Percentiles rank a stretch among this genome's conserved stretches.
Conservation (phyloP, 92 coral and sea anemone genomes). For the Pocillopora grandis region DNA sequence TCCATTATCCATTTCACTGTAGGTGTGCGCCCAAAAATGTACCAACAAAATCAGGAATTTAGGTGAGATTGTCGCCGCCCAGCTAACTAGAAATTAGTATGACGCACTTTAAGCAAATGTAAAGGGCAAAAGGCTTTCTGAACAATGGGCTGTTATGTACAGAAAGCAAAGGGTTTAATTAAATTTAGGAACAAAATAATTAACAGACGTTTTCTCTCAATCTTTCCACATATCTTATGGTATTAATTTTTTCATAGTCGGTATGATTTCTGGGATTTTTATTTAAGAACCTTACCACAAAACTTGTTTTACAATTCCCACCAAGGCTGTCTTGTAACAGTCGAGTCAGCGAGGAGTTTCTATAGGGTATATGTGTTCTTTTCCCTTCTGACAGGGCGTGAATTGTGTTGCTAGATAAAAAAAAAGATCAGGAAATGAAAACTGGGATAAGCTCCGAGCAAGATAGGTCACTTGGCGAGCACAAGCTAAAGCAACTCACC, state of each 20-base stretch:
- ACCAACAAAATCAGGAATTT: no score
- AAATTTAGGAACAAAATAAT: no score
- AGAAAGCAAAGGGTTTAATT: no score
- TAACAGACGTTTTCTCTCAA: no score
- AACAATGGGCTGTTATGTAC: no score
- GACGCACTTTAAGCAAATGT: no score
- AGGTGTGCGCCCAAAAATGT: no score
- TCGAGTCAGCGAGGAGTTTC: slow-evolving; percentile 83
- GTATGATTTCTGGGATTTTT: background rate
- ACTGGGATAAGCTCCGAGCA: background rate
- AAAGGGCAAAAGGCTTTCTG: no score
- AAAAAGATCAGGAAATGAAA: background rate
- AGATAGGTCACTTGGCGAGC: background rate
- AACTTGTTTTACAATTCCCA: slow-evolving; percentile 89
- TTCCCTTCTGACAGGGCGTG: slow-evolving; percentile 90
- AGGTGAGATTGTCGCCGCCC: no score
- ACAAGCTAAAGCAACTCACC: slow-evolving; percentile 54
- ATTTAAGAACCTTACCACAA: slow-evolving; percentile 65
- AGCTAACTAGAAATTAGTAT: no score
- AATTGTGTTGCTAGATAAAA: slow-evolving; percentile 67
- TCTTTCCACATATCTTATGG: no score
- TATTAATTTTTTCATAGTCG: background rate
- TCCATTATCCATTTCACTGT: no score
- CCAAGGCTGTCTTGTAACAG: slow-evolving; percentile 92
- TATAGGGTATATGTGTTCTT: slow-evolving; percentile 82